These are phyloP conservation scores for Thecocarcelia acutangulata DNA, from an alignment of 2,888 invertebrate genomes.

Conservation along the genomic window DNA sequence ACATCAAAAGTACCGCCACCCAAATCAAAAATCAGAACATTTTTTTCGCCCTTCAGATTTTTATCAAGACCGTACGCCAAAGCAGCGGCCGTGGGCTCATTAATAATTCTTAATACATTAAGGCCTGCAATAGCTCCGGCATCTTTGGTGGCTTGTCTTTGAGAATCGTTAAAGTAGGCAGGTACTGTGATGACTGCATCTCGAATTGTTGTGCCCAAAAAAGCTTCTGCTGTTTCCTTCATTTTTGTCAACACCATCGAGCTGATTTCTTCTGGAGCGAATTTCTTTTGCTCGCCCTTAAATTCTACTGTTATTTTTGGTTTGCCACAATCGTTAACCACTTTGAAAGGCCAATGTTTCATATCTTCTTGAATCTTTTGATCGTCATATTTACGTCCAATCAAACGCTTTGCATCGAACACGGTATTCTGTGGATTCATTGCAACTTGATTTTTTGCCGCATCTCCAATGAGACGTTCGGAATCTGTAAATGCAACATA, in stretches of 20 bases:
- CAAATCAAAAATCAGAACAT: conserved; percentile 86
- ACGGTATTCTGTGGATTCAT: conserved; percentile 95
- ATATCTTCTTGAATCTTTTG: conserved; percentile 94
- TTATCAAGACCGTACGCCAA: conserved; percentile 95
- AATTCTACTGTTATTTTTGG: conserved; percentile 92
- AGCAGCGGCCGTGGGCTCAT: conserved; percentile 95
- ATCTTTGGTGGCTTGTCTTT: conserved; percentile 95
- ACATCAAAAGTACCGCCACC: conserved; percentile 95
- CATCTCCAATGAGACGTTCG: conserved; percentile 87
- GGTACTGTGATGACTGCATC: conserved; percentile 94
- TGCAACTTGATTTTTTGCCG: conserved; percentile 91
- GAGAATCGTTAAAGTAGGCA: conserved; percentile 94
- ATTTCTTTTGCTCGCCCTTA: conserved; percentile 93
- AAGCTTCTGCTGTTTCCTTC: conserved; percentile 95
- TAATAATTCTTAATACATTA: conserved; percentile 94
- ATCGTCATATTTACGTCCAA: conserved; percentile 95
- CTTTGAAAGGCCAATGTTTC: conserved; percentile 97
- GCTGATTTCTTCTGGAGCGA: conserved; percentile 94
- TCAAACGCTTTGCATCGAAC: conserved; percentile 96
- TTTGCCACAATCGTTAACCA: conserved; percentile 89
- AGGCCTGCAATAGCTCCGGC: conserved; percentile 94
- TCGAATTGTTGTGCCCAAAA: conserved; percentile 91
- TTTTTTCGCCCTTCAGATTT: conserved; percentile 90
- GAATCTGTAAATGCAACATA: conserved; percentile 91
- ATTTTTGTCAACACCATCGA: conserved; percentile 96